Evolutionary conservation across 2,797 vertebrate species (phyloP), one percentile per base, ranked within the genome.

Genomic region (Salmo trutta): DNA sequence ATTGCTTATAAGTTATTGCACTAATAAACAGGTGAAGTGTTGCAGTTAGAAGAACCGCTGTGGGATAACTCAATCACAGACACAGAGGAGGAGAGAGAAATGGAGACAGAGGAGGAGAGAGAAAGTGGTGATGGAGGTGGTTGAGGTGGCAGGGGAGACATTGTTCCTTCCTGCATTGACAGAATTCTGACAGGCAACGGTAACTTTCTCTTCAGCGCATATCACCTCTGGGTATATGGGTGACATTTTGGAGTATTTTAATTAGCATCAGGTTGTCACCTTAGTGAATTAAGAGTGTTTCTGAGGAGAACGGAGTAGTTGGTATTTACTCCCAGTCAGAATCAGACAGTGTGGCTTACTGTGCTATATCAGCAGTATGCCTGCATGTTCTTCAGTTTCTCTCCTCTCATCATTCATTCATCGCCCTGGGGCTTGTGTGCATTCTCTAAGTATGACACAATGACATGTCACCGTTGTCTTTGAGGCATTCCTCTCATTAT

Each of bases 1-100:
- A 69, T 56, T 74, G 69, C 71, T 33, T 51, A 59, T 41, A 67
- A 78, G 72, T 72, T 72, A 73, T 73, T 59, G 17, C 69, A 33
- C 53, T 72, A 51, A 65, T 77, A 73, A 77, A 77, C 56, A 74
- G 70, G 54, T 70, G 15, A 41, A 36, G 47, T 16, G 33, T 59
- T 59, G 64, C 62, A 56, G 66, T 21, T 52, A 33, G 71, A 72
- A 14, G 29, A n/a, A n/a, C 31, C 24, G 15, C 41, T 59, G 7
- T 73, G 54, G 64, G 59, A 64, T 12, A 52, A 59, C 36, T 65
- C 59, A 47, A 29, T 53, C 33, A 27, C 36, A 14, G 54, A 77
- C 66, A 41, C 15, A 27, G 29, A 68, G 66, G 65, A 76, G 31
- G 21, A 41, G 36, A 15, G 66, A 54, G 19, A 17, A 41, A 41